These are phyloP conservation scores for Synergus laeviventris DNA, from an alignment of 2,888 invertebrate species.

Conservation along the genomic window DNA sequence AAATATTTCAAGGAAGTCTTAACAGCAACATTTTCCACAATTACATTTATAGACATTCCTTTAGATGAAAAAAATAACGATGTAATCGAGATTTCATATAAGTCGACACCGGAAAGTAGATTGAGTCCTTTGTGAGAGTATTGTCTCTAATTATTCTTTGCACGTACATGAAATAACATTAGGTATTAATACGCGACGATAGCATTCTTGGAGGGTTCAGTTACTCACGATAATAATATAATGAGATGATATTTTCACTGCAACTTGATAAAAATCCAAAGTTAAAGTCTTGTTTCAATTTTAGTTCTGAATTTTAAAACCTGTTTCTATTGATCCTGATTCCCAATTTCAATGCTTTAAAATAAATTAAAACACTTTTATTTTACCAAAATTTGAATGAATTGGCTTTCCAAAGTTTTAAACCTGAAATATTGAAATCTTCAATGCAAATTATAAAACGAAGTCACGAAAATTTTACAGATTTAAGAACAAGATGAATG, in stretches of 20 bases:
- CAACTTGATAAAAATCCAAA: neutral
- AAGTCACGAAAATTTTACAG: neutral
- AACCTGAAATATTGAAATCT: too few relatives aligned
- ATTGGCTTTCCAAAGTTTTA: too few relatives aligned
- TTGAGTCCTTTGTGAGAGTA: slow-evolving; percentile 27
- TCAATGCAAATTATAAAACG: neutral
- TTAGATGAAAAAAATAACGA: neutral
- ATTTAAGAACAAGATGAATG: neutral
- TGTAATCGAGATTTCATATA: slow-evolving; percentile 13
- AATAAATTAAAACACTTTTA: too few relatives aligned
- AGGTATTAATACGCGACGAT: neutral
- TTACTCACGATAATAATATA: slow-evolving; percentile 11
- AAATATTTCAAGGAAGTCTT: neutral
- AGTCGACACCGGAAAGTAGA: slow-evolving; percentile 33
- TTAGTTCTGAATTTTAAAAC: neutral
- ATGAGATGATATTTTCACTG: neutral
- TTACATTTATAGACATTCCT: neutral
- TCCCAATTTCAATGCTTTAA: neutral
- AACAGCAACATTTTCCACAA: neutral
- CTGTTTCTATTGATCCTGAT: neutral
- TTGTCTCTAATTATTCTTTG: slow-evolving; percentile 15
- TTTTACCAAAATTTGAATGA: too few relatives aligned
- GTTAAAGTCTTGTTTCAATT: neutral
- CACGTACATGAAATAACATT: slow-evolving; percentile 3
- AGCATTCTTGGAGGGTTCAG: neutral